Percentiles rank a stretch among this genome's conserved stretches.
These are phyloP conservation scores for Ceratosolen fusciceps DNA, from an alignment of 1,140 invertebrate genomes.

Conservation along the genomic window DNA sequence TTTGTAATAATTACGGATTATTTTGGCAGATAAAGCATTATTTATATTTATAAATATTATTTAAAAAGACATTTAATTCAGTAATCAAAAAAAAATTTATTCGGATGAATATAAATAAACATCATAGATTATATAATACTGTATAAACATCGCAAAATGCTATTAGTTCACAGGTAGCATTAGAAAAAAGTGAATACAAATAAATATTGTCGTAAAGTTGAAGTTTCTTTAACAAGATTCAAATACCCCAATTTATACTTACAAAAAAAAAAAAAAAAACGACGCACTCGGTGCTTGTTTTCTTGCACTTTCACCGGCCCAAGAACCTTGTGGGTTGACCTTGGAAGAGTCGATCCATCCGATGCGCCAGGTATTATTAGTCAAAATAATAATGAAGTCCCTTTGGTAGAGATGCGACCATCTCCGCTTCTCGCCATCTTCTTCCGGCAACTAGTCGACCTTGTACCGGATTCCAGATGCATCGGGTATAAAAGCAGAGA, in stretches of 20 bases:
- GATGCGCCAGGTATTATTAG: not conserved
- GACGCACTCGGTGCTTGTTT: not conserved
- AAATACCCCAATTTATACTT: not conserved
- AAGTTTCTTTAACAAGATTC: not conserved
- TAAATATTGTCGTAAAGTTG: no score
- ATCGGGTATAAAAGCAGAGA: conserved; percentile 5
- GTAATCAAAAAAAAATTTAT: no score
- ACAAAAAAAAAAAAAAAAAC: not conserved
- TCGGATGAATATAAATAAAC: no score
- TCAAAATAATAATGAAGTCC: not conserved
- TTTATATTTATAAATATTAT: no score
- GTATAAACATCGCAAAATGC: no score
- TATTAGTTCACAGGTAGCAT: no score
- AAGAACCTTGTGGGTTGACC: not conserved
- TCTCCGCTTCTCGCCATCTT: not conserved
- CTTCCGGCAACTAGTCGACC: not conserved
- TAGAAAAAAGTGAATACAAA: no score
- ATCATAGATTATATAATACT: no score
- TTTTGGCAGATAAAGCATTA: no score
- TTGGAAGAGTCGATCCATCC: not conserved
- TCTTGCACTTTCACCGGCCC: not conserved
- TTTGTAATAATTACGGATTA: no score
- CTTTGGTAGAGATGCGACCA: not conserved
- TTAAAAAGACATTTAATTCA: no score
- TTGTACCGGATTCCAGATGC: not conserved